These are phyloP conservation scores for Laticauda laticaudata DNA, from an alignment of 2,113 vertebrate genomes.

Conservation along the genomic window DNA sequence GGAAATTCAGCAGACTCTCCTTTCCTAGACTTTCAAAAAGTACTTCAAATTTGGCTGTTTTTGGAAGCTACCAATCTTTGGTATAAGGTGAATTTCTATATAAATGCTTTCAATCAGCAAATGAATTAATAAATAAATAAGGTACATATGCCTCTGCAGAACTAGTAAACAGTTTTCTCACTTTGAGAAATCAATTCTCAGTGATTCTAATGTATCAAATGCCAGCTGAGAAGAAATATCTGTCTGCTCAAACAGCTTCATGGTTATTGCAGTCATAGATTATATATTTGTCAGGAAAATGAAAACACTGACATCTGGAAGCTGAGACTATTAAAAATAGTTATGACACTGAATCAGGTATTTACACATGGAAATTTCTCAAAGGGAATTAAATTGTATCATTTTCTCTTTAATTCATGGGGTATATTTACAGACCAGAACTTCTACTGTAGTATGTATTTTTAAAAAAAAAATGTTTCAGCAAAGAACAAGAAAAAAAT, in stretches of 20 bases:
- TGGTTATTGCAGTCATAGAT: conserved; percentile 9
- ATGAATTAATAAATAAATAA: not conserved
- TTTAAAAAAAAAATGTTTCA: not conserved
- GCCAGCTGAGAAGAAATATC: conserved; percentile 20
- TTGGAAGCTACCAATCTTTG: not conserved
- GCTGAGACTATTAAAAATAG: not conserved
- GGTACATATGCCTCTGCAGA: not conserved
- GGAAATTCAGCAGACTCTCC: not conserved
- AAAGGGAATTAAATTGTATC: not conserved
- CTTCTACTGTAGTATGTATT: not conserved
- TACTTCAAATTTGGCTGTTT: not conserved
- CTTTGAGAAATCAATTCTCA: conserved; percentile 28
- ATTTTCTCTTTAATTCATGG: not conserved
- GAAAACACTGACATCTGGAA: not conserved
- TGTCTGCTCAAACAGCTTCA: conserved; percentile 7
- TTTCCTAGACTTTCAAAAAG: not conserved
- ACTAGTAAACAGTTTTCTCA: conserved; percentile 13
- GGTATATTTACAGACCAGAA: not conserved
- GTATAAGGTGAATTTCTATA: not conserved
- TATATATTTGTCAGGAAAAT: conserved; percentile 6
- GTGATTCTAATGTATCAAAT: conserved; percentile 15
- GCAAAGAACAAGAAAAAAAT: not conserved
- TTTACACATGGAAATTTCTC: not conserved
- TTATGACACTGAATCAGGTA: not conserved
- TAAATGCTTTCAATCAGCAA: not conserved